phyloP scores from a whole-genome alignment of 1,140 invertebrate species.

The Trichogramma pretiosum region DNA sequence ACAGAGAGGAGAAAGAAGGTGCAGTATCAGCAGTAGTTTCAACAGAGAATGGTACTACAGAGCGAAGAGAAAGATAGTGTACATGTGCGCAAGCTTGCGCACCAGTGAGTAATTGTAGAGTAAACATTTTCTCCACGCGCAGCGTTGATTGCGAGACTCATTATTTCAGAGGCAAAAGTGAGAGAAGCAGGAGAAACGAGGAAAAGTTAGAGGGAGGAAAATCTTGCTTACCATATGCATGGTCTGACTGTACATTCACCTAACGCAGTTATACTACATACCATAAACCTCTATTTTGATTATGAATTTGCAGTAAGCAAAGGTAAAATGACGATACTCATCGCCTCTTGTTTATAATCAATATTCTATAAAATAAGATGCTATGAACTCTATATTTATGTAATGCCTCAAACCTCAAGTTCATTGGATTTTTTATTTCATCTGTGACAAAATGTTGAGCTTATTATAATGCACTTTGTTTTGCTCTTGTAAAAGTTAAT shows the following conservation, averaged over 20 bases:
- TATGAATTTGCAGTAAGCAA: neutral
- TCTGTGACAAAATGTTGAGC: no score
- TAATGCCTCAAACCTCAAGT: no score
- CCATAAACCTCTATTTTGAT: conserved; percentile 1
- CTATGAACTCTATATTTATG: no score
- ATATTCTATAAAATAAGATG: conserved; percentile 33
- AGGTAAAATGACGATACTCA: conserved; percentile 23
- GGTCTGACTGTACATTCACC: no score
- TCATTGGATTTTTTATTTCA: no score
- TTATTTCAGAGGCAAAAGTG: conserved; percentile 30
- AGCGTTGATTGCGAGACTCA: conserved; percentile 40
- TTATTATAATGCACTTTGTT: no score
- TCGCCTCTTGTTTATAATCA: conserved; percentile 40
- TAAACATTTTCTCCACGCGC: conserved; percentile 31
- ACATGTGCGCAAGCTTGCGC: no score
- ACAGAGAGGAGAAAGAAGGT: conserved; percentile 13
- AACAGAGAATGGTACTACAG: no score
- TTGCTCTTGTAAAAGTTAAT: no score
- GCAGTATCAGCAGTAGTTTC: neutral
- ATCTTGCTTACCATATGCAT: neutral
- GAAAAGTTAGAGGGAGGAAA: neutral
- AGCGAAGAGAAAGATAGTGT: no score
- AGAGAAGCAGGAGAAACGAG: neutral
- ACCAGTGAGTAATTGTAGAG: conserved; percentile 39
- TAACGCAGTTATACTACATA: no score